phyloP scores from a whole-genome alignment of 2,113 vertebrate species.

The Indicator indicator region DNA sequence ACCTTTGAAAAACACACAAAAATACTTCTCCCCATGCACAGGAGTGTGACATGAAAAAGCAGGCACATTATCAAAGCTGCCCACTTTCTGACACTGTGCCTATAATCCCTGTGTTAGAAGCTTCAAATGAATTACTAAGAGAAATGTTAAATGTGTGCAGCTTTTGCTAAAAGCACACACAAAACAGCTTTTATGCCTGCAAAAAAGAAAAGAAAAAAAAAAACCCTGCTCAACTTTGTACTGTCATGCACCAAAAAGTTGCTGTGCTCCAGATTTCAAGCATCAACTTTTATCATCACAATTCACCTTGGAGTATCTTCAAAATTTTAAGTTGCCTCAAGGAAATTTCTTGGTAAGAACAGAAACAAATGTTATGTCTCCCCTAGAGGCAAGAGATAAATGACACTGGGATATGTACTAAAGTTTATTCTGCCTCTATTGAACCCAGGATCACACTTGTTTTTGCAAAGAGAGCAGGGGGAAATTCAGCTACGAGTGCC shows the following conservation, averaged over 20 bases:
- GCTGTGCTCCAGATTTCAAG: background rate
- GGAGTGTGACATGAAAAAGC: background rate
- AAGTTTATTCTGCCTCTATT: background rate
- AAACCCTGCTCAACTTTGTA: background rate
- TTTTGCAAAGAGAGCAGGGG: background rate
- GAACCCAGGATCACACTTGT: background rate
- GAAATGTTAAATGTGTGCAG: background rate
- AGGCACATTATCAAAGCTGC: background rate
- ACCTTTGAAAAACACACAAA: background rate
- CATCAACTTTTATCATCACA: background rate
- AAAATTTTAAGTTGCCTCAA: conserved; percentile 50
- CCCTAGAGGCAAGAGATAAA: conserved; percentile 48
- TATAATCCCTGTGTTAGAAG: background rate
- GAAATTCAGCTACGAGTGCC: background rate
- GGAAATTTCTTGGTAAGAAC: conserved; percentile 31
- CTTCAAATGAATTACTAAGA: background rate
- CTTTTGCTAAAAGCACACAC: background rate
- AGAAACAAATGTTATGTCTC: conserved; percentile 37
- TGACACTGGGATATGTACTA: background rate
- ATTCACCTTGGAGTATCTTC: conserved; percentile 47
- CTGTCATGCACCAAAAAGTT: background rate
- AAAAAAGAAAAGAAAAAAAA: background rate
- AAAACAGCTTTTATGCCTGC: background rate
- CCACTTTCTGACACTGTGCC: background rate
- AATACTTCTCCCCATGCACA: background rate